phyloP scores from a whole-genome alignment of 1,140 invertebrate species.

The Magallana ariakensis region DNA sequence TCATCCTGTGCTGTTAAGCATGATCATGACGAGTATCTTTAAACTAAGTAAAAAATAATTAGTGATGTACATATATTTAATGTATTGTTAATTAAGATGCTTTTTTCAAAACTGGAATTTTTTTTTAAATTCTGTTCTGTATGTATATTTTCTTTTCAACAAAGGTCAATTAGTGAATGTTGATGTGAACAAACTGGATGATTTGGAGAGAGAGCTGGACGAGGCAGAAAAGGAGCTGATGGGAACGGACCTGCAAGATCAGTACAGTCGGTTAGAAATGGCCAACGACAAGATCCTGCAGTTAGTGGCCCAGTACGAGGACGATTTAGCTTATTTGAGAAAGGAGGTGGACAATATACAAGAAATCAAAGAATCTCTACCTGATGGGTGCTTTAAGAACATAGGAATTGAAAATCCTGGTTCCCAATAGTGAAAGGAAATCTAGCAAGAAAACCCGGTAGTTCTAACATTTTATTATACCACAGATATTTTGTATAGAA shows the following conservation, averaged over 20 bases:
- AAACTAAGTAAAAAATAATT: too few relatives aligned
- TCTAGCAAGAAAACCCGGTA: slow-evolving; percentile 25
- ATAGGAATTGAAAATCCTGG: slow-evolving; percentile 69
- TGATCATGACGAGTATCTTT: too few relatives aligned
- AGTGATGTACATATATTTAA: too few relatives aligned
- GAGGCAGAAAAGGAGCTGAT: slow-evolving; percentile 87
- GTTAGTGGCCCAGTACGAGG: slow-evolving; percentile 90
- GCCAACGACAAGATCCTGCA: slow-evolving; percentile 83
- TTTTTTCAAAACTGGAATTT: too few relatives aligned
- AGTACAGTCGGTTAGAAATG: slow-evolving; percentile 62
- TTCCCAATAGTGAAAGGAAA: slow-evolving; percentile 29
- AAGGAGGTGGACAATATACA: slow-evolving; percentile 92
- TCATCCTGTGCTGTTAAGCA: too few relatives aligned
- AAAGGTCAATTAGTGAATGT: slow-evolving; percentile 70
- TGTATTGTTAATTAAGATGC: too few relatives aligned
- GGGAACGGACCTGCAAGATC: slow-evolving; percentile 87
- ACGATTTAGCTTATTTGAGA: slow-evolving; percentile 87
- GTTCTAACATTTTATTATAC: not conserved
- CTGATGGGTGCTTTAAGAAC: slow-evolving; percentile 89
- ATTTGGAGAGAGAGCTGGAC: slow-evolving; percentile 87
- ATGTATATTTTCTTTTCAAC: slow-evolving; percentile 35
- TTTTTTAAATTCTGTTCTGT: too few relatives aligned
- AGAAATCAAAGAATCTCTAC: slow-evolving; percentile 90
- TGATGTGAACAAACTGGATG: slow-evolving; percentile 86
- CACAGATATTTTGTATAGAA: slow-evolving; percentile 20